These are phyloP conservation scores for Lutjanus erythropterus DNA, from an alignment of 2,113 vertebrate genomes.

Conservation along the genomic window DNA sequence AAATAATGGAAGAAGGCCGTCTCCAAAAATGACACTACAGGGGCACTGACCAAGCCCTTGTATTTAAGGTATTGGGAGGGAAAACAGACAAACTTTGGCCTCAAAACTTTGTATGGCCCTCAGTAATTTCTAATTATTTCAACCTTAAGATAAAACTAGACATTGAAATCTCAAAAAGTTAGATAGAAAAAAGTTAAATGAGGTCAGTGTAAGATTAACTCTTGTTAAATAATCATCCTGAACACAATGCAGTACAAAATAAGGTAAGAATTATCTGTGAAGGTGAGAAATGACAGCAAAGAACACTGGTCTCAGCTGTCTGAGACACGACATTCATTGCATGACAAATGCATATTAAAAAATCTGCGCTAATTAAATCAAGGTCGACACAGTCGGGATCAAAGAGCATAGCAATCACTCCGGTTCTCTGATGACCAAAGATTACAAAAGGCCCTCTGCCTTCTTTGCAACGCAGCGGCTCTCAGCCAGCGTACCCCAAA, in stretches of 20 bases:
- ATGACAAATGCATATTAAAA: slow-evolving; percentile 16
- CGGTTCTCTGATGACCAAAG: slow-evolving; percentile 8
- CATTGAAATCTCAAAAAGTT: not conserved
- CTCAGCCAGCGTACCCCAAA: not conserved
- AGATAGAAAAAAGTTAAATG: no score
- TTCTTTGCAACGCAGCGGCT: not conserved
- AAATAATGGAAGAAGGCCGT: no score
- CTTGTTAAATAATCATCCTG: not conserved
- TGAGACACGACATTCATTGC: not conserved
- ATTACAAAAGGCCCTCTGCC: not conserved
- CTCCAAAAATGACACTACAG: no score
- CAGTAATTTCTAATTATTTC: not conserved
- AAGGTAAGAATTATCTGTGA: not conserved
- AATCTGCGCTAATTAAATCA: slow-evolving; percentile 6
- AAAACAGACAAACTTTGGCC: not conserved
- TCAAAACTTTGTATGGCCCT: not conserved
- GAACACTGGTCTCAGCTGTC: not conserved
- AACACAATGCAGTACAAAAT: not conserved
- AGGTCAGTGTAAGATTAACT: not conserved
- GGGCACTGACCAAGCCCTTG: no score
- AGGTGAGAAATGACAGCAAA: slow-evolving; percentile 27
- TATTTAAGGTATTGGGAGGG: no score
- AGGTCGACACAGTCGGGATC: slow-evolving; percentile 8
- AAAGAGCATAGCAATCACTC: slow-evolving; percentile 2
- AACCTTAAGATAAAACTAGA: not conserved